Percentiles rank a stretch among this genome's conserved stretches.
phyloP scores from a whole-genome alignment of 2,888 invertebrate species.

The Biston stratarius region DNA sequence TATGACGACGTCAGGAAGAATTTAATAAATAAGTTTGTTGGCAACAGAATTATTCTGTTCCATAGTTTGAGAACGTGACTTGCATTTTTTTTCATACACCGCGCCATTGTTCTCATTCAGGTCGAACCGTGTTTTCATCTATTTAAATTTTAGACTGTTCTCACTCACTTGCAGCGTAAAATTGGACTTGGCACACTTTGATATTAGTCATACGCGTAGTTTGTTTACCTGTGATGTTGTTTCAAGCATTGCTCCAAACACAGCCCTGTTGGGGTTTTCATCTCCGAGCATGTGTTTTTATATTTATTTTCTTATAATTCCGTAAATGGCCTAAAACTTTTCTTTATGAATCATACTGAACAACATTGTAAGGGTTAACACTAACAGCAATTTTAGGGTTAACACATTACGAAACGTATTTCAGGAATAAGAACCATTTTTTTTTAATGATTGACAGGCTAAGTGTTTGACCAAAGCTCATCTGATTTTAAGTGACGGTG shows the following conservation, averaged over 20 bases:
- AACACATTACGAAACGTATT: background rate
- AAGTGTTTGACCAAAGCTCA: too few relatives aligned
- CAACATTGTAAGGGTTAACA: background rate
- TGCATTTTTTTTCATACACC: background rate
- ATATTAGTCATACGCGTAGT: conserved; percentile 52
- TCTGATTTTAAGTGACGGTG: too few relatives aligned
- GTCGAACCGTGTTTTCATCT: conserved; percentile 26
- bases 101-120: conserved; percentile 31
- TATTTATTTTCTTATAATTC: background rate
- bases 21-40: background rate
- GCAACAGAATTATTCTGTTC: background rate
- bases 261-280: background rate
- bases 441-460: too few relatives aligned
- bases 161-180: conserved; percentile 47
- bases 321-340: background rate
- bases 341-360: too few relatives aligned
- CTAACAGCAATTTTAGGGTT: background rate
- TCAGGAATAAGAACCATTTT: too few relatives aligned
- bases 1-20: background rate
- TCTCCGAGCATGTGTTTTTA: background rate
- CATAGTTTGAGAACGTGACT: background rate
- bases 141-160: conserved; percentile 23
- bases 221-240: conserved; percentile 43
- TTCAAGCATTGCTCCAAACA: conserved; percentile 21
- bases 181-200: conserved; percentile 60